A percentile compares a stretch with the other conserved stretches of the same genome.
These are phyloP conservation scores for Porites lutea DNA, from an alignment of 64 coral and sea anemone genomes.

Conservation along the genomic window DNA sequence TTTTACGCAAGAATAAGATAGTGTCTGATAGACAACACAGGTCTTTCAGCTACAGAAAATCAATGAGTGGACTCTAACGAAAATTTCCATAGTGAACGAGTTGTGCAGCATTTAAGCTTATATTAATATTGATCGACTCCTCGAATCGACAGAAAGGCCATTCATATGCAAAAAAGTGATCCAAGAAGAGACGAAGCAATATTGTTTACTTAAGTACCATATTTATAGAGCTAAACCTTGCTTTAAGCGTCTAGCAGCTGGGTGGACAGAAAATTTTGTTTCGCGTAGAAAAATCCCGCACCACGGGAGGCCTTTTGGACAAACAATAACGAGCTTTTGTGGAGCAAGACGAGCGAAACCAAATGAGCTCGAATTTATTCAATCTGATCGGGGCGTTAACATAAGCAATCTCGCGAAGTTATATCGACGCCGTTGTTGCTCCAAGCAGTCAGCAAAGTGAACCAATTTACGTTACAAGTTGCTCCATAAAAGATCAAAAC, in stretches of 20 bases:
- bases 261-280: neutral
- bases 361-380: conserved; percentile 7
- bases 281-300: neutral
- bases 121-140: neutral
- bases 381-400: neutral
- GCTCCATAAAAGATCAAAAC: neutral
- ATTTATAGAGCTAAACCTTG: neutral
- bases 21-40: neutral
- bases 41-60: neutral
- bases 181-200: neutral
- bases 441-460: neutral
- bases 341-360: neutral
- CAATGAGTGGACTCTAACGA: neutral
- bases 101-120: neutral
- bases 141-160: neutral
- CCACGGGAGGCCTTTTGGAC: neutral
- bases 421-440: neutral
- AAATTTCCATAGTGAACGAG: neutral
- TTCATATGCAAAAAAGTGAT: conserved; percentile 27
- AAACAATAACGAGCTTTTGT: conserved; percentile 10
- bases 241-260: neutral
- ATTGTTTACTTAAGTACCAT: neutral
- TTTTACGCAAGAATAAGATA: neutral
- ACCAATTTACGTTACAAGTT: neutral
- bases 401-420: neutral